Conservation (phyloP, 2,113 vertebrate genomes). For the Falcunculus frontatus region DNA sequence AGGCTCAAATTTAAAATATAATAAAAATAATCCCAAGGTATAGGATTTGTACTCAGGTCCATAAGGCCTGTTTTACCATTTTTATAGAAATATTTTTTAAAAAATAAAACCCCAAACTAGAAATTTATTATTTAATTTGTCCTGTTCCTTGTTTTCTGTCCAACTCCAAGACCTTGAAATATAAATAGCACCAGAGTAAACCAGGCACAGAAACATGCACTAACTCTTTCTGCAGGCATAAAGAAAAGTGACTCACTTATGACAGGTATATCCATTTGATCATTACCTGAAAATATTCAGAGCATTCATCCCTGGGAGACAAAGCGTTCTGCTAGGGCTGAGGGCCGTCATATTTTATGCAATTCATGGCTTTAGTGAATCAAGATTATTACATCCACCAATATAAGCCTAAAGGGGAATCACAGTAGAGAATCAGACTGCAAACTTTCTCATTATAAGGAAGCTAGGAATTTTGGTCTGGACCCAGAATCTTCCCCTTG, state of each 20-base stretch:
- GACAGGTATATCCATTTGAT: conserved; percentile 1
- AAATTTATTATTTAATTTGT: not conserved
- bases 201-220: not conserved
- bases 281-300: conserved; percentile 17
- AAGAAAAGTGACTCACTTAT: not conserved
- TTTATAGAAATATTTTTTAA: not conserved
- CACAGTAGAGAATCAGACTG: not conserved
- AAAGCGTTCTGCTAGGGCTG: not conserved
- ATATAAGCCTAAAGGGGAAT: not conserved
- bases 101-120: not conserved
- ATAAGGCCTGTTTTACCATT: not conserved
- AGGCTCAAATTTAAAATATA: not conserved
- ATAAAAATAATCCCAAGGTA: not conserved
- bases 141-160: not conserved
- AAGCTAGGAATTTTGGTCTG: not conserved
- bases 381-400: not conserved
- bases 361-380: not conserved
- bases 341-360: conserved; percentile 18
- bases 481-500: not conserved
- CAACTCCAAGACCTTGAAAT: not conserved
- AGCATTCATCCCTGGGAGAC: not conserved
- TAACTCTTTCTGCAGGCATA: not conserved
- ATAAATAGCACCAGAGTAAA: not conserved
- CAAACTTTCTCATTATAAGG: not conserved
- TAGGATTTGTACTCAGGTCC: accelerated